Percentiles rank a stretch among this genome's conserved stretches.
Conservation (phyloP, 2,113 vertebrate species). For the Ariopsis seemanni region DNA sequence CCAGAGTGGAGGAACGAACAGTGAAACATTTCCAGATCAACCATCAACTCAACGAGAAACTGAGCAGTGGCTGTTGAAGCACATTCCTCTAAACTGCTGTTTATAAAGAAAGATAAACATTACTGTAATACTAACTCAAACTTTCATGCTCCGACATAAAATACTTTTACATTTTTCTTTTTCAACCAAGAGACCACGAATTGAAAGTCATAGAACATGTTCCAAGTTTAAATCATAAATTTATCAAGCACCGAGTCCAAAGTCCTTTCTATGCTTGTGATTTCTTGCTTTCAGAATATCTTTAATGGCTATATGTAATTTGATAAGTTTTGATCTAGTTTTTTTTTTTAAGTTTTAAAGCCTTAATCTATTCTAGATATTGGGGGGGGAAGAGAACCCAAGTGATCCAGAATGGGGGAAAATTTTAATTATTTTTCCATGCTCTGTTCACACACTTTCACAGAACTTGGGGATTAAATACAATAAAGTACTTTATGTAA, state of each 20-base stretch:
- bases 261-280: not conserved
- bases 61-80: not conserved
- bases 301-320: not conserved
- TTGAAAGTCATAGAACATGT: not conserved
- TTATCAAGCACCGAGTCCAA: not conserved
- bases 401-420: not conserved
- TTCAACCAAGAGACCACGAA: not conserved
- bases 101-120: not conserved
- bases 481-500: slow-evolving; percentile 4
- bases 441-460: not conserved
- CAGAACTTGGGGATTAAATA: not conserved
- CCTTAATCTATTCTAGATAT: not conserved
- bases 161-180: not conserved
- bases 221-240: not conserved
- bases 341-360: slow-evolving; percentile 14
- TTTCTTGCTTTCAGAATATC: not conserved
- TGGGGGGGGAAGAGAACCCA: not conserved
- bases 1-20: slow-evolving; percentile 74
- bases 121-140: not conserved
- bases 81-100: not conserved
- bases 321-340: not conserved
- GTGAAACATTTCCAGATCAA: slow-evolving; percentile 37
- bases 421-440: not conserved
- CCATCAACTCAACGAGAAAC: not conserved
- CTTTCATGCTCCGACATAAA: not conserved